Evolutionary conservation across 2,797 vertebrate species (phyloP).

Genomic region (Setipinna tenuifilis): DNA sequence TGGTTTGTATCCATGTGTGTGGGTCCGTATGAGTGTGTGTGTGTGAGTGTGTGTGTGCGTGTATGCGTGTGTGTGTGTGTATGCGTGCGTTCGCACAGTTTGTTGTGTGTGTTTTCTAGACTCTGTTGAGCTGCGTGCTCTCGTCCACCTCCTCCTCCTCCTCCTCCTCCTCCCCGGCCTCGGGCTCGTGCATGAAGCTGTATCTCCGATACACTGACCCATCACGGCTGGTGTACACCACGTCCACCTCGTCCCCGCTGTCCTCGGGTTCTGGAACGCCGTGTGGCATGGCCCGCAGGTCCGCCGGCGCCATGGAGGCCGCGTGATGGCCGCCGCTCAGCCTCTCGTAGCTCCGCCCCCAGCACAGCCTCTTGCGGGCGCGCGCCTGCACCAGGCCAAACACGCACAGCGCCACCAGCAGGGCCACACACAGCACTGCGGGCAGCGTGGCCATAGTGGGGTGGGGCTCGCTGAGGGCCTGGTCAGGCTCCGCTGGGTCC

Average conservation of each 20-base stretch:
- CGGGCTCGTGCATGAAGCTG: slow-evolving; percentile 71
- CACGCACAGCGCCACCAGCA: slow-evolving; percentile 57
- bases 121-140: slow-evolving; percentile 60
- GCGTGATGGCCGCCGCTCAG: slow-evolving; percentile 75
- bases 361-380: slow-evolving; percentile 75
- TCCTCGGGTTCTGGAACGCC: slow-evolving; percentile 71
- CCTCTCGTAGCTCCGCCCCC: slow-evolving; percentile 78
- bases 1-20: not conserved
- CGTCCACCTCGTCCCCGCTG: slow-evolving; percentile 78
- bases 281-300: slow-evolving; percentile 66
- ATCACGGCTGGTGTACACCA: slow-evolving; percentile 79
- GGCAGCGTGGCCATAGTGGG: slow-evolving; percentile 66
- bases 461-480: slow-evolving; percentile 62
- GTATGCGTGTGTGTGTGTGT: not conserved
- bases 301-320: slow-evolving; percentile 43
- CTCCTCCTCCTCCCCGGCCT: slow-evolving; percentile 56
- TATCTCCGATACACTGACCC: slow-evolving; percentile 72
- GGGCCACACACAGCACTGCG: slow-evolving; percentile 62
- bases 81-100: not conserved
- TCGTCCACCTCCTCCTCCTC: slow-evolving; percentile 60
- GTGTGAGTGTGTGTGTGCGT: too few relatives aligned
- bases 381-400: slow-evolving; percentile 70
- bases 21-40: not conserved
- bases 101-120: slow-evolving; percentile 50
- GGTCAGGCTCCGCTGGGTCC: slow-evolving; percentile 54